Evolutionary conservation across 2,888 invertebrate species (phyloP), one percentile per base, ranked within the genome.

Genomic region (Chrysodeixis includens): DNA sequence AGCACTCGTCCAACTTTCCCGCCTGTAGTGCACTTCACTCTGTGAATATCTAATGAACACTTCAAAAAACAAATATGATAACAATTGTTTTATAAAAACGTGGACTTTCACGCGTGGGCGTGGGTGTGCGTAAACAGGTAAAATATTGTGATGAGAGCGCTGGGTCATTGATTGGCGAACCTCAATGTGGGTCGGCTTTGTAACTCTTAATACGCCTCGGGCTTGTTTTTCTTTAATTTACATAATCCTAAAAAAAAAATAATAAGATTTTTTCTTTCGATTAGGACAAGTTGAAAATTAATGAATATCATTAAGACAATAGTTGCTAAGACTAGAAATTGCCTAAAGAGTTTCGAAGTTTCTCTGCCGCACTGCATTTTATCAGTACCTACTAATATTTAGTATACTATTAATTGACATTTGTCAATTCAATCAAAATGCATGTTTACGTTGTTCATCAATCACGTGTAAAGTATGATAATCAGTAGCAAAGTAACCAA

Each of bases 31-130:
- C 83, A 72, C 86, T 87, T 85, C 78, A 88, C 79, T 71, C 69
- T 65, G 85, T 86, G 85, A 85, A 88, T 92, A 90, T 91, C 90
- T 92, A 91, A 92, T 91, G 90, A 90, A 85, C 88, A 87, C 91
- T 88, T 78, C 83, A 87, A 76, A 78, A 74, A 69, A 78, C 78
- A 80, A 85, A 83, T 81, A 85, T 71, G 71, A 83, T 82, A 85
- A 85, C 84, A 82, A 79, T 79, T 79, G 79, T 79, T 80, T 79
- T 78, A 79, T 78, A 80, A 71, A 68, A 81, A 76, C 51, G 73
- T 71, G 61, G 60, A 71, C 81, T 80, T 79, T 79, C 81, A 60
- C 73, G 69, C 51, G 81, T 73, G 57, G 81, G 78, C 56, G 78
- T 73, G 57, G 81, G 78, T 55, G 78, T 30, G 32, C 30, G 52